A percentile compares a stretch with the other conserved stretches of the same genome.
These are phyloP conservation scores for Selenia dentaria DNA, from an alignment of 2,888 invertebrate species.

Conservation along the genomic window DNA sequence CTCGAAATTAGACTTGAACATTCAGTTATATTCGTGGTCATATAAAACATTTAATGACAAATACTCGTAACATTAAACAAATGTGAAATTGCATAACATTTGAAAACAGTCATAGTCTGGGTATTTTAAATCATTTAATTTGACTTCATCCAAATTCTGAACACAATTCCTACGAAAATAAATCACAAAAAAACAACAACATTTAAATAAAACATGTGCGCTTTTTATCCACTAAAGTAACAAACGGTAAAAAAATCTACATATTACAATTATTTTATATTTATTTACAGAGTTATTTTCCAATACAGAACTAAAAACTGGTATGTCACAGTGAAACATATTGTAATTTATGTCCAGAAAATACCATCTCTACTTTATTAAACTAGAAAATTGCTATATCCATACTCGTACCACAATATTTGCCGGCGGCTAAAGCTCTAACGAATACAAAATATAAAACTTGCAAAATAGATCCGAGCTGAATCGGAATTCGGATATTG, in stretches of 20 bases:
- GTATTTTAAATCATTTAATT: too few relatives aligned
- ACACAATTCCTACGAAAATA: too few relatives aligned
- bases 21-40: too few relatives aligned
- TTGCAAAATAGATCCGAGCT: slow-evolving; percentile 53
- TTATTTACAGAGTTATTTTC: slow-evolving; percentile 26
- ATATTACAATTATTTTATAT: slow-evolving; percentile 3
- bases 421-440: slow-evolving; percentile 34
- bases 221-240: slow-evolving; percentile 19
- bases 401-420: slow-evolving; percentile 37
- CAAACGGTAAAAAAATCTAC: slow-evolving; percentile 26
- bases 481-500: slow-evolving; percentile 34
- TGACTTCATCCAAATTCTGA: too few relatives aligned
- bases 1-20: too few relatives aligned
- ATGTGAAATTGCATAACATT: too few relatives aligned
- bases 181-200: too few relatives aligned
- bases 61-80: too few relatives aligned
- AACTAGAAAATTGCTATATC: slow-evolving; percentile 39
- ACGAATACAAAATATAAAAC: slow-evolving; percentile 50
- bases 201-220: too few relatives aligned
- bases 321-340: slow-evolving; percentile 12
- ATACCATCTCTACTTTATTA: slow-evolving; percentile 27
- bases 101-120: too few relatives aligned
- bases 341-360: slow-evolving; percentile 16
- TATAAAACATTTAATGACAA: too few relatives aligned
- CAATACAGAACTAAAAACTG: slow-evolving; percentile 16